These are phyloP conservation scores for Celastrina argiolus DNA, from an alignment of 2,888 invertebrate species.

Conservation along the genomic window DNA sequence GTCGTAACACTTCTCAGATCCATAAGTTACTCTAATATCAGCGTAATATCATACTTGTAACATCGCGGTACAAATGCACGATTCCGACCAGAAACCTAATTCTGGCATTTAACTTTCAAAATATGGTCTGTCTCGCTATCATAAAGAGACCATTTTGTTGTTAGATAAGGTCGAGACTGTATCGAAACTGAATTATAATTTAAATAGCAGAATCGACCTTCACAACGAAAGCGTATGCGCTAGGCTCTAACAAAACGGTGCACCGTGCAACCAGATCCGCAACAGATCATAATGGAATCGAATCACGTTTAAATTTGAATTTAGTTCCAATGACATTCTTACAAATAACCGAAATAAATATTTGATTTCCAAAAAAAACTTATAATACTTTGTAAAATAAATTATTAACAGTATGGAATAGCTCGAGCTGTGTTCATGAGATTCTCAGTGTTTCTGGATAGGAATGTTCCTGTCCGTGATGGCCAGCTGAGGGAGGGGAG, in stretches of 20 bases:
- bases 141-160: too few relatives aligned
- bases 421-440: conserved; percentile 47
- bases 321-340: conserved; percentile 63
- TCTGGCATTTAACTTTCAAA: too few relatives aligned
- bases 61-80: conserved; percentile 49
- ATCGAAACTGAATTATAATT: too few relatives aligned
- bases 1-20: background rate
- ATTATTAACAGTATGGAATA: conserved; percentile 76
- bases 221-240: conserved; percentile 60
- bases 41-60: conserved; percentile 22
- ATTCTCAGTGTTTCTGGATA: conserved; percentile 80
- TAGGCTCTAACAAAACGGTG: conserved; percentile 43
- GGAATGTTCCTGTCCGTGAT: conserved; percentile 90
- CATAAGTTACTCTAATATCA: conserved; percentile 15
- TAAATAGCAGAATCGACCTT: too few relatives aligned
- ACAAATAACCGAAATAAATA: conserved; percentile 63
- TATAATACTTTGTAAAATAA: conserved; percentile 69
- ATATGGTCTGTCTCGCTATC: too few relatives aligned
- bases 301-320: conserved; percentile 44
- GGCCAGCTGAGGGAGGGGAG: conserved; percentile 93
- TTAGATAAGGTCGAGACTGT: too few relatives aligned
- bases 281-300: conserved; percentile 41
- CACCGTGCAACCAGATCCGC: conserved; percentile 48
- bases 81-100: conserved; percentile 49
- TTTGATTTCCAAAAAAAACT: conserved; percentile 62